Percentiles rank a stretch among this genome's conserved stretches.
phyloP scores from a whole-genome alignment of 2,113 vertebrate genomes.

The Hyperopisus bebe region DNA sequence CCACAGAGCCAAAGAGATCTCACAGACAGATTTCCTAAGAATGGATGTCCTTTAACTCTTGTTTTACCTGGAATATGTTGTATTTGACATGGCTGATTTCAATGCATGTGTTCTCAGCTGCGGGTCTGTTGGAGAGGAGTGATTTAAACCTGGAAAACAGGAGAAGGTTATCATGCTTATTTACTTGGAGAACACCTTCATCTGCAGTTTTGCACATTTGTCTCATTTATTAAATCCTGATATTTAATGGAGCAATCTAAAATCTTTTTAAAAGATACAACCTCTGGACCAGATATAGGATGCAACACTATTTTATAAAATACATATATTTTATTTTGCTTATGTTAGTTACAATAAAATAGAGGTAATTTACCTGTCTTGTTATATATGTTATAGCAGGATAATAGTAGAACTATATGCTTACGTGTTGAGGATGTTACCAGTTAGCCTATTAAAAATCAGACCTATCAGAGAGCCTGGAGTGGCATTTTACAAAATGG shows the following conservation, averaged over 20 bases:
- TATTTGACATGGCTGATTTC: constrained; percentile 98
- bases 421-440: background rate
- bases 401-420: background rate
- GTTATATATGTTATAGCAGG: background rate
- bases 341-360: background rate
- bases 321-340: background rate
- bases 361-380: background rate
- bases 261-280: background rate
- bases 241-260: background rate
- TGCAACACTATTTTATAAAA: background rate
- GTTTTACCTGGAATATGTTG: constrained; percentile 88
- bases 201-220: background rate
- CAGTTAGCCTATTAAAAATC: background rate
- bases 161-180: background rate
- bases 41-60: background rate
- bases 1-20: background rate
- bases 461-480: background rate
- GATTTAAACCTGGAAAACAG: constrained; percentile 76
- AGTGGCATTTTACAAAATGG: background rate
- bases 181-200: background rate
- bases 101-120: constrained; percentile 87
- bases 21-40: background rate
- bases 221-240: background rate
- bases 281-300: background rate
- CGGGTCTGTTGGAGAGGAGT: constrained; percentile 83